Percentiles rank a stretch among this genome's conserved stretches.
phyloP scores from a whole-genome alignment of 2,888 invertebrate species.

The Ormyrus rosae region DNA sequence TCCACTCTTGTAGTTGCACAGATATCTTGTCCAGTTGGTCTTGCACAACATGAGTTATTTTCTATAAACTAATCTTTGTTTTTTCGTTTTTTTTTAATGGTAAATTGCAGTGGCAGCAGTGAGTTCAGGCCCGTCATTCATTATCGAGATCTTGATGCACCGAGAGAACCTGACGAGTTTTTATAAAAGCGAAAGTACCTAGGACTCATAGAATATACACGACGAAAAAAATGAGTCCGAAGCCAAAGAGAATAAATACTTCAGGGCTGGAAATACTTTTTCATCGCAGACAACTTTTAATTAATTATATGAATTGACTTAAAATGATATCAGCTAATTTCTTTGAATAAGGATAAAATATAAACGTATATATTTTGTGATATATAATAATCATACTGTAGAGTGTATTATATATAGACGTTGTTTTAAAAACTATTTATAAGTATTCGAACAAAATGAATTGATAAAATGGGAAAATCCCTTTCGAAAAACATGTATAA shows the following conservation, averaged over 20 bases:
- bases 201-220: constrained; percentile 37
- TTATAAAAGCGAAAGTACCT: constrained; percentile 76
- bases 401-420: neutral
- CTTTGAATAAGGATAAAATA: no score
- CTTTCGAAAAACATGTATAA: no score
- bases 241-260: constrained; percentile 10
- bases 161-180: constrained; percentile 93
- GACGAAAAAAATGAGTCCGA: constrained; percentile 23
- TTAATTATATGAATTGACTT: no score
- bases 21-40: constrained; percentile 65
- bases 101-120: constrained; percentile 82
- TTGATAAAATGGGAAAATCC: neutral
- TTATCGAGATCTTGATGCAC: constrained; percentile 95
- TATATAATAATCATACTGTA: neutral
- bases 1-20: constrained; percentile 57
- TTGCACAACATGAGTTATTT: constrained; percentile 33
- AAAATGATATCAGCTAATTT: no score
- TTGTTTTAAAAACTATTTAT: no score
- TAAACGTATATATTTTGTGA: constrained; percentile 7
- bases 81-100: constrained; percentile 56
- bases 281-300: no score
- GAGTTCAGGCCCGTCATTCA: constrained; percentile 93
- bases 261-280: constrained; percentile 37
- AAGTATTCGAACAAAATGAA: neutral
- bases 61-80: constrained; percentile 48